Evolutionary conservation across 2,888 invertebrate species (phyloP).

Genomic region (Tromatobia lineatoria): DNA sequence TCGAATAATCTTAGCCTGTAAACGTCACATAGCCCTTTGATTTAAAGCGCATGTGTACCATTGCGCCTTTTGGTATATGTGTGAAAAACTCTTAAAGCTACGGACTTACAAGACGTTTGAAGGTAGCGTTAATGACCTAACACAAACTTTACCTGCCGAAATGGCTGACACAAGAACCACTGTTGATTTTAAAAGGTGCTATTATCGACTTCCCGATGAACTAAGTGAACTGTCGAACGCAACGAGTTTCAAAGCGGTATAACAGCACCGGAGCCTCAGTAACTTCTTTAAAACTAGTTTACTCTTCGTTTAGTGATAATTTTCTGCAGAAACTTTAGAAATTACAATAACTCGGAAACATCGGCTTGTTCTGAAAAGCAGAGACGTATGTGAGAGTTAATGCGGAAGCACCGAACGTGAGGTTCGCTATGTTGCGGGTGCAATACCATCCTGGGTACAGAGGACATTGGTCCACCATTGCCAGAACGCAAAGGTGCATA

Average conservation of each 20-base stretch:
- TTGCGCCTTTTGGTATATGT: slow-evolving; percentile 1
- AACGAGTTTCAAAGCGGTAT: slow-evolving; percentile 2
- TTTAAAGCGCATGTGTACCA: slow-evolving; percentile 46
- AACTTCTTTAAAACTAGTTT: slow-evolving; percentile 39
- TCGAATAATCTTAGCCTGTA: slow-evolving; percentile 57
- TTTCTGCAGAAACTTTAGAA: slow-evolving; percentile 2
- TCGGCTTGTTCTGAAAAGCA: neutral
- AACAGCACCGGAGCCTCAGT: neutral
- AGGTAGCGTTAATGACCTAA: slow-evolving; percentile 33
- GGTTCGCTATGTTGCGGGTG: neutral
- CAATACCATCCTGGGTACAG: slow-evolving; percentile 23
- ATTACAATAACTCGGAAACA: slow-evolving; percentile 19
- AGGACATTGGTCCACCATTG: slow-evolving; percentile 30
- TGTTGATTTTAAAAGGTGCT: slow-evolving; percentile 37
- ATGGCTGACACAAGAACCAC: neutral
- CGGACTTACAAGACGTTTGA: slow-evolving; percentile 8
- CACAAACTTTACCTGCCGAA: neutral
- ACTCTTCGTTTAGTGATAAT: slow-evolving; percentile 7
- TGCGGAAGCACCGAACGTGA: slow-evolving; percentile 7
- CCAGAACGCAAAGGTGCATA: slow-evolving; percentile 18
- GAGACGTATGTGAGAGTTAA: neutral
- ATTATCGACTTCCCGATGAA: slow-evolving; percentile 27
- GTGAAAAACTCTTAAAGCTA: neutral
- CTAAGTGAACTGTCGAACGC: slow-evolving; percentile 24
- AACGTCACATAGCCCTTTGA: slow-evolving; percentile 50